Evolutionary conservation across 1,140 invertebrate genomes (phyloP).

Genomic region (Spodoptera frugiperda): DNA sequence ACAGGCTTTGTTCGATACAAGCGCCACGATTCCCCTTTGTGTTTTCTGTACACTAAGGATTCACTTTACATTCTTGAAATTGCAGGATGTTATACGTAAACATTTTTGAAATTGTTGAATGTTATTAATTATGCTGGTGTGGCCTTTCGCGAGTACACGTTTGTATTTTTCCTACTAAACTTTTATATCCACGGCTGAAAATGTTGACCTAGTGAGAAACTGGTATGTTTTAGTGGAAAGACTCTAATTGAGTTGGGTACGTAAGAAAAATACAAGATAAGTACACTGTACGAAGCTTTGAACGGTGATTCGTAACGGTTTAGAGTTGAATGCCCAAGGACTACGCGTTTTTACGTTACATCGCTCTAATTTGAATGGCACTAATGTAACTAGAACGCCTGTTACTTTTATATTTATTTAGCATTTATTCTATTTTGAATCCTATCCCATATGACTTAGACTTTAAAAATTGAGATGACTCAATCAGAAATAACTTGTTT

Average conservation of each 20-base stretch:
- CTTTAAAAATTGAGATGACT: too few species aligned
- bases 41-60: constrained; percentile 18
- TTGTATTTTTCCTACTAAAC: constrained; percentile 13
- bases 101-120: background rate
- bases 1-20: constrained; percentile 44
- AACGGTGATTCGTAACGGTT: constrained; percentile 47
- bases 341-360: constrained; percentile 41
- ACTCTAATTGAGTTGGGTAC: background rate
- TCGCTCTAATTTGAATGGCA: constrained; percentile 43
- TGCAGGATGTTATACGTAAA: constrained; percentile 20
- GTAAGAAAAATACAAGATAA: constrained; percentile 9
- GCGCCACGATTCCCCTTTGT: constrained; percentile 18
- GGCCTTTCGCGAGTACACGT: background rate
- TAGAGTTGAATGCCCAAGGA: constrained; percentile 47
- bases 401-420: constrained; percentile 37
- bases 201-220: background rate
- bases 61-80: constrained; percentile 11
- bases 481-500: too few species aligned
- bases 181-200: background rate
- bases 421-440: background rate
- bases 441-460: background rate
- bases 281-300: constrained; percentile 5
- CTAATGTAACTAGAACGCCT: constrained; percentile 34
- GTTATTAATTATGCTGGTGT: background rate
- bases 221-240: background rate